phyloP scores from a whole-genome alignment of 2,113 vertebrate genomes.

The Lamprologus callipterus region DNA sequence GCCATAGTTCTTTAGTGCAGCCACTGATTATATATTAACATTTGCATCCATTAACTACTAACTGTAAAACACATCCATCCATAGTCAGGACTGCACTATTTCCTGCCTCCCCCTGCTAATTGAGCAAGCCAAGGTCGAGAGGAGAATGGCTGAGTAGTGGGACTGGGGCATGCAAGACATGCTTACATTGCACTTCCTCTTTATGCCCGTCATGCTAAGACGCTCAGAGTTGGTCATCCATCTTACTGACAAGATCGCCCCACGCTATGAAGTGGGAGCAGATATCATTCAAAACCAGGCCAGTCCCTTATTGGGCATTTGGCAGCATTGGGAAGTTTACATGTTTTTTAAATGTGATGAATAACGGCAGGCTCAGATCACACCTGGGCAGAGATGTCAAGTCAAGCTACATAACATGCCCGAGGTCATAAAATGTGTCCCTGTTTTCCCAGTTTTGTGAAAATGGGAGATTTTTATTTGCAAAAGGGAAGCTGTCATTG shows the following conservation, averaged over 20 bases:
- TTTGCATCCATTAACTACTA: neutral
- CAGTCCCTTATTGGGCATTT: neutral
- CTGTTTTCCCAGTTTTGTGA: neutral
- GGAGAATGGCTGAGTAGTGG: neutral
- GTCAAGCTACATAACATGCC: neutral
- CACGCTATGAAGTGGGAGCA: neutral
- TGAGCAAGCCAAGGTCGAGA: slow-evolving; percentile 41
- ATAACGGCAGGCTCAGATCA: neutral
- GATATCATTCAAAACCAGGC: slow-evolving; percentile 1
- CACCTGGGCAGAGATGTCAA: neutral
- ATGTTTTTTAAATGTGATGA: slow-evolving; percentile 15
- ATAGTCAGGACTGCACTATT: slow-evolving; percentile 4
- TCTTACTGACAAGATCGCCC: neutral
- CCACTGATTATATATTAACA: neutral
- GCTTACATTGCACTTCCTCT: slow-evolving; percentile 32
- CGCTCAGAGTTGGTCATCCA: slow-evolving; percentile 13
- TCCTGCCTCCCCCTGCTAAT: slow-evolving; percentile 17
- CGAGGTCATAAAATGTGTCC: neutral
- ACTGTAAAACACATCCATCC: slow-evolving; percentile 21
- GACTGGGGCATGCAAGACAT: slow-evolving; percentile 14
- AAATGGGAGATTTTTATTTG: neutral
- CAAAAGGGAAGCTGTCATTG: neutral
- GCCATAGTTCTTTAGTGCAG: neutral
- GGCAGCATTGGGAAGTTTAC: neutral
- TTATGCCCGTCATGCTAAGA: slow-evolving; percentile 9